Percentiles rank a stretch among this genome's conserved stretches.
Evolutionary conservation across 2,113 vertebrate genomes (phyloP).

Genomic region (Meriones unguiculatus): DNA sequence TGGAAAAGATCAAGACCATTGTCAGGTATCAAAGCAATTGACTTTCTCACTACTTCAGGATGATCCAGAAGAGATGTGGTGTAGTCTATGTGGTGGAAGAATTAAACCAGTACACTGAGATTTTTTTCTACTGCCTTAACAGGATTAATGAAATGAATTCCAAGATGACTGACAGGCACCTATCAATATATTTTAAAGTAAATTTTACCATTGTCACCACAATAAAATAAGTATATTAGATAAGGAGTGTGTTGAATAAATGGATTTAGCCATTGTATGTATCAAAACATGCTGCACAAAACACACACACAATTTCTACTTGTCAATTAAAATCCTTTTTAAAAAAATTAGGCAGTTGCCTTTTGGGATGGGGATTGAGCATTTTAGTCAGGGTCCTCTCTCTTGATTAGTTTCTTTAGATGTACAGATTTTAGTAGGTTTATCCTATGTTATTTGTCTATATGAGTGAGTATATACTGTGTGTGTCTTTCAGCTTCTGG

Average conservation of each 20-base stretch:
- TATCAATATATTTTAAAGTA: not conserved
- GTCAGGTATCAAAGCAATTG: constrained; percentile 74
- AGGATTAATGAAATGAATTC: constrained; percentile 65
- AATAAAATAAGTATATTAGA: not conserved
- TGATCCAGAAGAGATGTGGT: constrained; percentile 59
- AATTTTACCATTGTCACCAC: not conserved
- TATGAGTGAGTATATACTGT: too few species aligned
- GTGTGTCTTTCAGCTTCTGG: too few species aligned
- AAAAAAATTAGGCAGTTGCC: not conserved
- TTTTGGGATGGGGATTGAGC: too few species aligned
- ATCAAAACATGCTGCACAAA: not conserved
- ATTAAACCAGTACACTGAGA: constrained; percentile 63
- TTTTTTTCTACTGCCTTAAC: constrained; percentile 39
- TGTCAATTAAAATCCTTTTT: not conserved
- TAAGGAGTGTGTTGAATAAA: not conserved
- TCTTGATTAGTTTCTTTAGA: too few species aligned
- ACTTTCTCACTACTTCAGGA: constrained; percentile 51
- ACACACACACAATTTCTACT: not conserved
- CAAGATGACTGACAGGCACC: constrained; percentile 49
- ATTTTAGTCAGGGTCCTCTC: too few species aligned
- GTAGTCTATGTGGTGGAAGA: constrained; percentile 27
- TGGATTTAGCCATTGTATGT: not conserved
- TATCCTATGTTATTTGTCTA: too few species aligned
- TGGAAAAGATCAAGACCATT: constrained; percentile 77
- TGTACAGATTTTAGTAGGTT: too few species aligned